Evolutionary conservation across 2,113 vertebrate genomes (phyloP).

Genomic region (Buteo buteo): DNA sequence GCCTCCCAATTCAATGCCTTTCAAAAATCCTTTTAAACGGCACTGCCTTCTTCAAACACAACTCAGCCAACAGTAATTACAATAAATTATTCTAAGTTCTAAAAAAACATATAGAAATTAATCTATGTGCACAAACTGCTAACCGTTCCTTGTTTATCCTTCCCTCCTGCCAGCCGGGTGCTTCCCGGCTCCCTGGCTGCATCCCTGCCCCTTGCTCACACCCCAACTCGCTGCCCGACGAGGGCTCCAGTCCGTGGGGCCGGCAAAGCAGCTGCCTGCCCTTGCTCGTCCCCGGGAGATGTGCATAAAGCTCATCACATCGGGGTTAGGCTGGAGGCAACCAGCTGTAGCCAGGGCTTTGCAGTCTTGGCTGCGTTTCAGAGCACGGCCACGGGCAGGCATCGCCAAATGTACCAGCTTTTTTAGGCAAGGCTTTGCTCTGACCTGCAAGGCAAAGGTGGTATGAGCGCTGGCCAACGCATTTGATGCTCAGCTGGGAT

Average conservation of each 20-base stretch:
- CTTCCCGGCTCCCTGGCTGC: background rate
- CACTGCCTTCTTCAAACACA: conserved; percentile 56
- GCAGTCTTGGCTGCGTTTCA: background rate
- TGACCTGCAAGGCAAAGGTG: background rate
- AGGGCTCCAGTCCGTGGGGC: background rate
- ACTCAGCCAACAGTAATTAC: conserved; percentile 63
- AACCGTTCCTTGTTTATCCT: background rate
- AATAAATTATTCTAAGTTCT: conserved; percentile 47
- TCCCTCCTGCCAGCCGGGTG: background rate
- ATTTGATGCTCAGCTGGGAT: conserved; percentile 49
- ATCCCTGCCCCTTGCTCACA: background rate
- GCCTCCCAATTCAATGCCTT: conserved; percentile 55
- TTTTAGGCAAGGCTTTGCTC: background rate
- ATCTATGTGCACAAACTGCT: conserved; percentile 13
- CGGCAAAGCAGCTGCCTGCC: background rate
- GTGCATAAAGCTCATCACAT: background rate
- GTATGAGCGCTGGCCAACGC: rapidly evolving
- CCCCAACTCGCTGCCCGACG: background rate
- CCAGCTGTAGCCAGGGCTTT: background rate
- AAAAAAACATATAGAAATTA: conserved; percentile 36
- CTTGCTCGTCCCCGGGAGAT: background rate
- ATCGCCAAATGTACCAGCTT: background rate
- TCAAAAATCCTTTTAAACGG: conserved; percentile 53
- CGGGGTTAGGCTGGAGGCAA: background rate
- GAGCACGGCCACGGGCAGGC: background rate